These are phyloP conservation scores for Perca schrenkii DNA, from an alignment of 2,113 vertebrate genomes.

Conservation along the genomic window DNA sequence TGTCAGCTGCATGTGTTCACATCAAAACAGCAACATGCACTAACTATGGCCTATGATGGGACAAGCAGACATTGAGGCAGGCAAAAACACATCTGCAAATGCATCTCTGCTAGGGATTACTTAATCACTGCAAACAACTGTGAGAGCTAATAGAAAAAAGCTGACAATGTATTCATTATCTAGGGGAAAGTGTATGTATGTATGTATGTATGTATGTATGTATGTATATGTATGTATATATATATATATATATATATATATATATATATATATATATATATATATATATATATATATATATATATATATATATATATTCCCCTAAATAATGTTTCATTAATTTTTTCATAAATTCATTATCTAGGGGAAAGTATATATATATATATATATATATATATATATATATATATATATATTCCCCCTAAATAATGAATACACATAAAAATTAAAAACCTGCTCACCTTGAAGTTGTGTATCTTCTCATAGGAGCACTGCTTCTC, in stretches of 20 bases:
- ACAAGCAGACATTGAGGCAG: slow-evolving; percentile 17
- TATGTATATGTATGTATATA: too few species aligned
- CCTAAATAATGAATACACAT: neutral
- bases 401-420: neutral
- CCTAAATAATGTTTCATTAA: neutral
- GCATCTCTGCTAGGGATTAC: neutral
- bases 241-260: neutral
- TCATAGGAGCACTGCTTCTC: slow-evolving; percentile 96
- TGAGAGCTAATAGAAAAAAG: neutral
- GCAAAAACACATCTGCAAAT: slow-evolving; percentile 7
- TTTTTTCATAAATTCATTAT: too few species aligned
- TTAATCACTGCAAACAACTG: neutral
- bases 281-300: too few species aligned
- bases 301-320: neutral
- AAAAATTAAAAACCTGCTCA: slow-evolving; percentile 86
- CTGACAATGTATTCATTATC: neutral
- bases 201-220: too few species aligned
- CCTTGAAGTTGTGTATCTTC: slow-evolving; percentile 99
- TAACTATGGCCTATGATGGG: neutral
- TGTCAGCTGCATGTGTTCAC: slow-evolving; percentile 70
- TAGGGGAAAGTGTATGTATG: neutral
- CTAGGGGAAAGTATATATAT: neutral
- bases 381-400: neutral
- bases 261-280: neutral
- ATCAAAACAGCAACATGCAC: slow-evolving; percentile 38